Percentiles rank a stretch among this genome's conserved stretches.
Evolutionary conservation across 2,797 vertebrate genomes (phyloP).

Genomic region (Sebastes itinus): DNA sequence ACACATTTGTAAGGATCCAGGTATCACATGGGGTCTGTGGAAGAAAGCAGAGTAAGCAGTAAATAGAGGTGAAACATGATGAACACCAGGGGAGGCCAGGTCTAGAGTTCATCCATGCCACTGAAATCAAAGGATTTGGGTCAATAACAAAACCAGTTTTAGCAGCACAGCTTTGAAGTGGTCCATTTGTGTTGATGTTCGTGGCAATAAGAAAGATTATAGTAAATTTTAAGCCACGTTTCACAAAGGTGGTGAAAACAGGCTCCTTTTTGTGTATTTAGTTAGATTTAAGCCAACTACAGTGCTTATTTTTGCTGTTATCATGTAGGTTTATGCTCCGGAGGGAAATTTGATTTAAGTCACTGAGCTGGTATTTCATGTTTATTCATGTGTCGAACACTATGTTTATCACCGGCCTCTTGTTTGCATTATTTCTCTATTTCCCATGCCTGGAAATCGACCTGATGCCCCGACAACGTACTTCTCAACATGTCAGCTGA

Average conservation of each 20-base stretch:
- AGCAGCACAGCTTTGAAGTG: conserved; percentile 68
- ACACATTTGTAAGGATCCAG: conserved; percentile 40
- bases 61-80: conserved; percentile 50
- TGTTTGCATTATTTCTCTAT: conserved; percentile 67
- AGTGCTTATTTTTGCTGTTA: conserved; percentile 63
- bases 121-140: conserved; percentile 70
- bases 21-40: conserved; percentile 25
- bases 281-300: conserved; percentile 50
- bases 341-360: conserved; percentile 53
- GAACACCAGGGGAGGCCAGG: conserved; percentile 45
- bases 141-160: conserved; percentile 66
- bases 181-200: conserved; percentile 70
- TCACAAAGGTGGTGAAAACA: conserved; percentile 69
- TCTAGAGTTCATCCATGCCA: conserved; percentile 72
- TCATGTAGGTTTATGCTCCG: conserved; percentile 54
- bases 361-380: conserved; percentile 60
- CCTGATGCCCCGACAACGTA: conserved; percentile 33
- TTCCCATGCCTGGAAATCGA: conserved; percentile 70
- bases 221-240: conserved; percentile 55
- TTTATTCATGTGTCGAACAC: conserved; percentile 48
- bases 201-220: conserved; percentile 61
- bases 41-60: conserved; percentile 41
- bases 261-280: conserved; percentile 54
- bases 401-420: conserved; percentile 32
- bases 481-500: conserved; percentile 51